Base-by-base conservation (phyloP, 2,113 vertebrate genomes). In the Naja naja region DNA sequence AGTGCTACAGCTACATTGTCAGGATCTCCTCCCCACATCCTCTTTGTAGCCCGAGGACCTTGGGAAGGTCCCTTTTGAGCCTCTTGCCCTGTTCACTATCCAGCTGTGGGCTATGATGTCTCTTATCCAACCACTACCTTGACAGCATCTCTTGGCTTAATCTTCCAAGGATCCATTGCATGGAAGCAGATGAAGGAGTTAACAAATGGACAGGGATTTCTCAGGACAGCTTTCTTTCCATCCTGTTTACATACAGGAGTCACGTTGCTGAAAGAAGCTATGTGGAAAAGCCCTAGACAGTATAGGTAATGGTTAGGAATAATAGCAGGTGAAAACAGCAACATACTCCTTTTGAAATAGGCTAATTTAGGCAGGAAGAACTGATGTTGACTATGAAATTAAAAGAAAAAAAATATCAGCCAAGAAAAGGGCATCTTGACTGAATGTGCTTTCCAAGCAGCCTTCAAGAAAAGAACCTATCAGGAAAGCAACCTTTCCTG, bases 391-490 rank as follows among this genome's bases (percentile, higher is more conserved):
- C 52, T 39, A 45, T 18, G 10, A 30, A 52, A 56, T 56, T 5
- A 11, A 27, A 39, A 92, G 89, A 92, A 22, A 18, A 54, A 1
- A 20, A 54, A 20, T 5, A 93, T 2, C 69, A 81, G 16, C 16
- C 69, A 7, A 81, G 14, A 20, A 39, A 81, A 34, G 93, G 91
- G 92, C 91, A 86, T 69, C 49, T 92, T 53, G 90, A 90, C 91
- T 23, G 90, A 81, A 88, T 93, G 49, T 27, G 2, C 1, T 43
- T 87, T 92, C 93, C 52, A 95, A 49, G 55, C 0, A 55, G 0
- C 25, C 94, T 54, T 93, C 87, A 95, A 93, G 2, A 93, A 96
- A 85, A 94, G 93, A 58, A 3, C 39, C 69, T 94, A 25, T 55
- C 60, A 5, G 11, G 85, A 56, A 87, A 94, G 12, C 6, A 93